phyloP scores from a whole-genome alignment of 1,140 invertebrate genomes.

The Megathymus violae region DNA sequence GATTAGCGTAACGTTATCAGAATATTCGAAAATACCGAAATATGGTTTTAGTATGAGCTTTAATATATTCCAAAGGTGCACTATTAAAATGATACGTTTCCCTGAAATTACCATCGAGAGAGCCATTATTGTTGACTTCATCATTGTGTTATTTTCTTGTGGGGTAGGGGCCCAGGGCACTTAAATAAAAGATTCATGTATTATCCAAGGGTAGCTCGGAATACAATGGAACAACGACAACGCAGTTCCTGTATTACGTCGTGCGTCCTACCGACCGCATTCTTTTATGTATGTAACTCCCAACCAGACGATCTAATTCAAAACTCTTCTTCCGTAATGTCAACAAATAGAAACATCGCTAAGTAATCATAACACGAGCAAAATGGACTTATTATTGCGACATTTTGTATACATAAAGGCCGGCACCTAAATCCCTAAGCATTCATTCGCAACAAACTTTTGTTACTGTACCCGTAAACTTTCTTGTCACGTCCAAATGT shows the following conservation, averaged over 20 bases:
- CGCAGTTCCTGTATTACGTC: slow-evolving; percentile 64
- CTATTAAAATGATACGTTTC: slow-evolving; percentile 49
- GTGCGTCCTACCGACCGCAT: slow-evolving; percentile 59
- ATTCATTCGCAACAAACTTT: slow-evolving; percentile 16
- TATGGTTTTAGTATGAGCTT: too few species aligned
- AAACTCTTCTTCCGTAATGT: slow-evolving; percentile 39
- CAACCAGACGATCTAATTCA: slow-evolving; percentile 54
- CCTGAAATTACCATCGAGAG: slow-evolving; percentile 76
- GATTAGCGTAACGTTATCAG: too few species aligned
- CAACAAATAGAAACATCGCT: slow-evolving; percentile 14
- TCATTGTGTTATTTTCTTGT: slow-evolving; percentile 77
- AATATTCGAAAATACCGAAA: too few species aligned
- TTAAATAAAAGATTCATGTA: slow-evolving; percentile 82
- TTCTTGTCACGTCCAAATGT: slow-evolving; percentile 7
- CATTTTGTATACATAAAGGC: slow-evolving; percentile 1
- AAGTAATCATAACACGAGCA: slow-evolving; percentile 10
- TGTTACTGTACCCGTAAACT: slow-evolving; percentile 4
- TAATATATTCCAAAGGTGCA: too few species aligned
- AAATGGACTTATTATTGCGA: slow-evolving; percentile 1
- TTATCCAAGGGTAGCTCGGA: slow-evolving; percentile 63
- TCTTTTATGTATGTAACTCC: slow-evolving; percentile 54
- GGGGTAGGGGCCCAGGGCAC: slow-evolving; percentile 69
- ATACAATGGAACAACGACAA: slow-evolving; percentile 72
- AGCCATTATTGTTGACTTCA: slow-evolving; percentile 74
- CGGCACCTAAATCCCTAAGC: background rate